phyloP scores from a whole-genome alignment of 2,888 invertebrate species.

The Anarsia innoxiella region DNA sequence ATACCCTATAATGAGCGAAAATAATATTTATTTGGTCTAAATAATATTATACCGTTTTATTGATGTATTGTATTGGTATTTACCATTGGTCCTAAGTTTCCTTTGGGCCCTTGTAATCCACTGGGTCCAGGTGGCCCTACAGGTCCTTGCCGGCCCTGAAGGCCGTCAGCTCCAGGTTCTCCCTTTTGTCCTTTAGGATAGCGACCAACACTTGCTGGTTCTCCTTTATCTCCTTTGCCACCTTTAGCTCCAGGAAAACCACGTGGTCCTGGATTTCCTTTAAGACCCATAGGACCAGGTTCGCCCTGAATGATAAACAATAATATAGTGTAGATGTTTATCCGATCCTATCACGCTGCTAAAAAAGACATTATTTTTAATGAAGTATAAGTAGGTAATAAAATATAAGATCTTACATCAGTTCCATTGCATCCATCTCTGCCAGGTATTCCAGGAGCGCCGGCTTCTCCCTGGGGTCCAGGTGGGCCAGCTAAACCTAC shows the following conservation, averaged over 20 bases:
- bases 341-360: too few species aligned
- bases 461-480: slow-evolving; percentile 80
- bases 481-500: slow-evolving; percentile 73
- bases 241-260: slow-evolving; percentile 82
- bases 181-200: slow-evolving; percentile 89
- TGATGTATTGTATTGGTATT: slow-evolving; percentile 12
- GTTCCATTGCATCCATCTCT: slow-evolving; percentile 97
- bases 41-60: not conserved
- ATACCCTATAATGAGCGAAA: slow-evolving; percentile 72
- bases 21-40: not conserved
- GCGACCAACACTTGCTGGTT: slow-evolving; percentile 82
- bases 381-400: not conserved
- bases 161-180: slow-evolving; percentile 86
- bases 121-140: slow-evolving; percentile 78
- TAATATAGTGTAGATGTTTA: too few species aligned
- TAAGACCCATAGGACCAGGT: slow-evolving; percentile 80
- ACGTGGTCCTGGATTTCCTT: slow-evolving; percentile 84
- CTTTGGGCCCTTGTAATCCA: slow-evolving; percentile 77
- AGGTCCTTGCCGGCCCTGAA: slow-evolving; percentile 77
- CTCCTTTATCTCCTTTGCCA: slow-evolving; percentile 85
- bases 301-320: slow-evolving; percentile 75
- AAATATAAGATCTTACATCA: too few species aligned
- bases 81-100: slow-evolving; percentile 77
- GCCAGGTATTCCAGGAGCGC: slow-evolving; percentile 87
- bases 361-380: not conserved